Conservation (phyloP, 2,888 invertebrate genomes). For the Amphipyra berbera region DNA sequence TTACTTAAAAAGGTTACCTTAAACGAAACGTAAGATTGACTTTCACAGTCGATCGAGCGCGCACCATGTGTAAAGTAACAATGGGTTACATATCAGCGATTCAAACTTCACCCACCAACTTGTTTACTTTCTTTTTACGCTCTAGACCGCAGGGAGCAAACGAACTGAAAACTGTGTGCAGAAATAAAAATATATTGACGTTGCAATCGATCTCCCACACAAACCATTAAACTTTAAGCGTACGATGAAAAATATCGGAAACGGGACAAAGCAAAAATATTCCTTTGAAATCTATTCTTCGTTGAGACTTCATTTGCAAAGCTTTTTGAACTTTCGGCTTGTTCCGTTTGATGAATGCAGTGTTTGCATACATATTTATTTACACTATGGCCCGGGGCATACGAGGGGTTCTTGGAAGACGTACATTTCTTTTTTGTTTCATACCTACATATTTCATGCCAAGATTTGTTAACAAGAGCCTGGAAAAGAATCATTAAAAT, state of each 20-base stretch:
- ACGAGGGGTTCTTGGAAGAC: conserved; percentile 4
- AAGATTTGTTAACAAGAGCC: too few species aligned
- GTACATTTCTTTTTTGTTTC: conserved; percentile 11
- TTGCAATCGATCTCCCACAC: conserved; percentile 77
- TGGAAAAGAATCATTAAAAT: too few species aligned
- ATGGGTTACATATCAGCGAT: conserved; percentile 58
- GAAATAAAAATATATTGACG: conserved; percentile 83
- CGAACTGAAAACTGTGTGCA: conserved; percentile 77
- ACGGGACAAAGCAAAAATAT: conserved; percentile 79
- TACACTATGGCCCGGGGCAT: conserved; percentile 37
- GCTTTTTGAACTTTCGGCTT: conserved; percentile 65
- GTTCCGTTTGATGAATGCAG: conserved; percentile 61
- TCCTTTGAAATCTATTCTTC: conserved; percentile 78
- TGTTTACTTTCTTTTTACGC: conserved; percentile 63
- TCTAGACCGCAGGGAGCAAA: conserved; percentile 64
- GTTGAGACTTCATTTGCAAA: conserved; percentile 72
- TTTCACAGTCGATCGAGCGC: conserved; percentile 61
- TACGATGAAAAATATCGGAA: conserved; percentile 78
- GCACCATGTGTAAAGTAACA: conserved; percentile 60
- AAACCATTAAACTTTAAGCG: conserved; percentile 83
- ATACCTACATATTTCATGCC: too few species aligned
- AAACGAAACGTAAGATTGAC: conserved; percentile 54
- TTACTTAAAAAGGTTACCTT: conserved; percentile 51
- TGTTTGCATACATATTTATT: conserved; percentile 61
- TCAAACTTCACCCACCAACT: conserved; percentile 59